Base-by-base conservation (phyloP, 2,113 vertebrate species). In the Chlorodrepanis virens region DNA sequence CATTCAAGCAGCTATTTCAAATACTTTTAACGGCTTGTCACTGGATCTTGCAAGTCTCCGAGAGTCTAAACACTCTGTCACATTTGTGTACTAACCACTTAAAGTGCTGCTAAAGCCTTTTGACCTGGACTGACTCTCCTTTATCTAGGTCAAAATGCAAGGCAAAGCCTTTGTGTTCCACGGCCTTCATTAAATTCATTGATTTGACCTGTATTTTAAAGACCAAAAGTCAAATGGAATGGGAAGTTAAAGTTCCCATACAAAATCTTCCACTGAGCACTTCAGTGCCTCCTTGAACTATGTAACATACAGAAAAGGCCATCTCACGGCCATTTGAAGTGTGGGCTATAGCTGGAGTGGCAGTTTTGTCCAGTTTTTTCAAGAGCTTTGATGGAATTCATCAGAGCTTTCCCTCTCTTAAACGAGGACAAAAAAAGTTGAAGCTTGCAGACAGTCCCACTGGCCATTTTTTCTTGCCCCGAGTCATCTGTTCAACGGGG, bases 111-210 rank as follows among this genome's bases (percentile, higher is more conserved):
- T 98, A 98, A 98, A 99, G 98, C 99, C 98, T 98, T 98, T 99
- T 99, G 99, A 99, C 99, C 99, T 98, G 99, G 98, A 98, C 98
- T 99, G 99, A 99, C 98, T 98, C 97, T 96, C 98, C 98, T 99
- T 99, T 99, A 98, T 98, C 98, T 98, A 98, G 98, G 99, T 99
- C 99, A 99, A 99, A 99, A 99, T 98, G 99, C 99, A 99, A 99
- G 98, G 98, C 98, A 54, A 98, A 95, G 98, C 98, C 98, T 98
- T 99, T 99, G 99, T 99, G 98, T 98, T 97, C 45, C 97, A 94
- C 92, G 92, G 99, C 98, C 99, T 99, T 99, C 99, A 99, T 99
- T 99, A 99, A 99, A 99, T 99, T 99, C 99, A 99, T 99, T 99
- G 99, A 99, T 99, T 99, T 99, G 99, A 99, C 99, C 99, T 99